Evolutionary conservation across 2,113 vertebrate species (phyloP).

Genomic region (Mesitornis unicolor): DNA sequence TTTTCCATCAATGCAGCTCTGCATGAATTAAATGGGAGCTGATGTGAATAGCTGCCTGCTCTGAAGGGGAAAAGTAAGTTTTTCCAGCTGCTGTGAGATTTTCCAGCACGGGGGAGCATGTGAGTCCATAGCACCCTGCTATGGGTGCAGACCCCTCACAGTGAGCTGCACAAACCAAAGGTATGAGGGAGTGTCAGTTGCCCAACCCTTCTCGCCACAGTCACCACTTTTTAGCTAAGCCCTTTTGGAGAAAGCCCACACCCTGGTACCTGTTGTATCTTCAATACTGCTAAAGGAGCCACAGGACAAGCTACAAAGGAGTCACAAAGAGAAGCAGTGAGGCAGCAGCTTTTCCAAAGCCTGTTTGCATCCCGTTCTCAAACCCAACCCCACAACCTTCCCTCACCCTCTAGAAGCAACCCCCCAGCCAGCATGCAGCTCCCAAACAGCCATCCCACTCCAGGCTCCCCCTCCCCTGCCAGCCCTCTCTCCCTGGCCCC

Average conservation of each 20-base stretch:
- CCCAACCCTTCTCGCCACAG: neutral
- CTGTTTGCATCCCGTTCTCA: neutral
- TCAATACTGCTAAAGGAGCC: conserved; percentile 79
- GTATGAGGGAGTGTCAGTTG: neutral
- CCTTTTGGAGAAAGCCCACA: neutral
- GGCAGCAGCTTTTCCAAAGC: neutral
- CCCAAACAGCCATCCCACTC: neutral
- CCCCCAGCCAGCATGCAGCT: neutral
- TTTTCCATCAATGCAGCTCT: neutral
- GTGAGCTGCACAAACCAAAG: neutral
- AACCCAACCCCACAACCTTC: neutral
- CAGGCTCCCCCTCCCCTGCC: neutral
- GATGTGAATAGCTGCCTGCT: neutral
- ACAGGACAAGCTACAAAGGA: conserved; percentile 48
- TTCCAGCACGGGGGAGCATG: fast-evolving
- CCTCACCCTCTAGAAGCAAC: neutral
- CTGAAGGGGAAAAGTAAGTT: neutral
- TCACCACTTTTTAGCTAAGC: neutral
- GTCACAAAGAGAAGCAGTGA: conserved; percentile 11
- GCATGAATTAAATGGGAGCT: neutral
- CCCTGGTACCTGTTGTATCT: conserved; percentile 72
- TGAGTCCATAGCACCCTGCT: neutral
- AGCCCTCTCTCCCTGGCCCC: neutral
- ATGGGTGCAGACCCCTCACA: neutral
- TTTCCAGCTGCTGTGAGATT: neutral